These are phyloP conservation scores for Oophaga pumilio DNA, from an alignment of 2,113 vertebrate genomes.

Conservation along the genomic window DNA sequence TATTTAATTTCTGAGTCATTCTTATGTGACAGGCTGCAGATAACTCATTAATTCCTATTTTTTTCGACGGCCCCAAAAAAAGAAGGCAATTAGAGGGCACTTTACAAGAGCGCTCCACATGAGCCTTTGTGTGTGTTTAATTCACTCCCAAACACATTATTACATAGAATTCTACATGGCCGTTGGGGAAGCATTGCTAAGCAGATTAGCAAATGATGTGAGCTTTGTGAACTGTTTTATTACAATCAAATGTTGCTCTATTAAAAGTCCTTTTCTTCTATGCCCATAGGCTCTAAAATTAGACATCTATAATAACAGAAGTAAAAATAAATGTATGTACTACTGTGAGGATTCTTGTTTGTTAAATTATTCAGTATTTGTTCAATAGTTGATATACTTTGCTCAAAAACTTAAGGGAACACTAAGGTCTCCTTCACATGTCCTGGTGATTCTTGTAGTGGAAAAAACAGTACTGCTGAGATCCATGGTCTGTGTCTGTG, in stretches of 20 bases:
- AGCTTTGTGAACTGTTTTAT: slow-evolving; percentile 22
- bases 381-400: background rate
- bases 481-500: too few relatives aligned
- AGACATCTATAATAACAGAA: background rate
- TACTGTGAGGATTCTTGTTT: background rate
- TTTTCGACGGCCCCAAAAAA: slow-evolving; percentile 16
- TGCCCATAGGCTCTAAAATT: slow-evolving; percentile 34
- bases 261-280: background rate
- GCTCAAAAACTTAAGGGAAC: too few relatives aligned
- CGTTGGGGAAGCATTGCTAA: slow-evolving; percentile 25
- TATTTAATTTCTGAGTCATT: slow-evolving; percentile 17
- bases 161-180: slow-evolving; percentile 6
- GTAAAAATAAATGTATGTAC: background rate
- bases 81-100: slow-evolving; percentile 21
- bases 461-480: too few relatives aligned
- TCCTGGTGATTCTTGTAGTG: too few relatives aligned
- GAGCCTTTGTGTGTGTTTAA: slow-evolving; percentile 33
- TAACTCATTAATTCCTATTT: slow-evolving; percentile 13
- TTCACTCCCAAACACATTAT: slow-evolving; percentile 37
- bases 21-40: slow-evolving; percentile 25
- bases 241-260: slow-evolving; percentile 30
- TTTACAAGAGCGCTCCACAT: slow-evolving; percentile 7
- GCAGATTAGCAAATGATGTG: slow-evolving; percentile 22
- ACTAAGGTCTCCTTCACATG: too few relatives aligned
- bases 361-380: background rate